Conservation (phyloP, 2,113 vertebrate genomes). For the Poeciliopsis prolifica region DNA sequence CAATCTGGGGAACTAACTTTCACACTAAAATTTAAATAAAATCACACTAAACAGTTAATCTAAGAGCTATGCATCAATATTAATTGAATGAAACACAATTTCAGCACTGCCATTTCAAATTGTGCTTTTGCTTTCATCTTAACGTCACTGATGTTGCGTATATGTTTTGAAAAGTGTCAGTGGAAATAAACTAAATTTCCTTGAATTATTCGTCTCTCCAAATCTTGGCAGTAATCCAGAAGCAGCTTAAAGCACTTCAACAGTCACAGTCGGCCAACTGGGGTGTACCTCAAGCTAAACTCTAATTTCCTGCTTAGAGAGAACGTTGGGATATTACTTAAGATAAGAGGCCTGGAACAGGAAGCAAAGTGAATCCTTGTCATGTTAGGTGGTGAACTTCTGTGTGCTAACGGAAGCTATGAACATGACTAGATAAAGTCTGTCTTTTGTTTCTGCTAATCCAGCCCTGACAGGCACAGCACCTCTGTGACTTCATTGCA, state of each 20-base stretch:
- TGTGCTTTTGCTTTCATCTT: not conserved
- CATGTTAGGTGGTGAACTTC: slow-evolving; percentile 52
- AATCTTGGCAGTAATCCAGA: slow-evolving; percentile 30
- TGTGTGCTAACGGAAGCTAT: slow-evolving; percentile 13
- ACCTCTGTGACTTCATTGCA: slow-evolving; percentile 29
- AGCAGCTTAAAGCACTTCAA: slow-evolving; percentile 8
- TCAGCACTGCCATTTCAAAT: not conserved
- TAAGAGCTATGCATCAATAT: not conserved
- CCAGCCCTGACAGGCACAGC: not conserved
- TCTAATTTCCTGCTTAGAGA: slow-evolving; percentile 56
- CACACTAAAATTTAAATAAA: slow-evolving; percentile 2
- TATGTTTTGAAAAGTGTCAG: not conserved
- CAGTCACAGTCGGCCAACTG: slow-evolving; percentile 12
- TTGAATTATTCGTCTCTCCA: slow-evolving; percentile 20
- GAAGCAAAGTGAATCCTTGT: slow-evolving; percentile 57
- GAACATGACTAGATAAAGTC: slow-evolving; percentile 18
- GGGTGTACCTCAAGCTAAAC: slow-evolving; percentile 48
- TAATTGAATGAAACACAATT: not conserved
- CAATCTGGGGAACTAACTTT: slow-evolving; percentile 13
- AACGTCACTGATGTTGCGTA: not conserved
- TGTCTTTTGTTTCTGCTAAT: slow-evolving; percentile 1
- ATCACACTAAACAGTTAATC: slow-evolving; percentile 1
- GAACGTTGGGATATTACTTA: slow-evolving; percentile 47
- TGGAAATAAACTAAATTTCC: not conserved
- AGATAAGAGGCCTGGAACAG: slow-evolving; percentile 52